These are phyloP conservation scores for Anthopleura xanthogrammica DNA, from an alignment of 92 coral and sea anemone species.

Conservation along the genomic window DNA sequence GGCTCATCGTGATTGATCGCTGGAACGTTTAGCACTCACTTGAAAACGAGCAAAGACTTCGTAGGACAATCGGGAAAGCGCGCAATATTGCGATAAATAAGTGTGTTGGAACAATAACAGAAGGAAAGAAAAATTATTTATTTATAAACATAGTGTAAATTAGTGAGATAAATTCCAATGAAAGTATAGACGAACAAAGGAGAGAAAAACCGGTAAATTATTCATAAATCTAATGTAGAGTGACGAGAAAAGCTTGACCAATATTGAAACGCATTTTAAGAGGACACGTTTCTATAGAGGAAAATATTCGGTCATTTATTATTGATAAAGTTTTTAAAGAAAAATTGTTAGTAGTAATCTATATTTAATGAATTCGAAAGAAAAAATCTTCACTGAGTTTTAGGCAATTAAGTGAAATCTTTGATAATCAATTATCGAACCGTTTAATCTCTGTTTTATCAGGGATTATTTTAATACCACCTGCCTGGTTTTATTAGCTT, in stretches of 20 bases:
- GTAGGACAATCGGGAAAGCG: not conserved
- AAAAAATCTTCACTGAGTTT: too few species aligned
- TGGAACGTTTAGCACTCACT: too few species aligned
- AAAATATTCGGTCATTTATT: too few species aligned
- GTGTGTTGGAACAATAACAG: not conserved
- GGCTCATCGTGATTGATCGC: conserved; percentile 41
- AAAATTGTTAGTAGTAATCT: not conserved
- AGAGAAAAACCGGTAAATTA: not conserved
- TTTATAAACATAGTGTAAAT: not conserved
- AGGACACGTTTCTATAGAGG: not conserved
- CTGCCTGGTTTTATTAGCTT: too few species aligned
- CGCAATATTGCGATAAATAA: not conserved
- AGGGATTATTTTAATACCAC: too few species aligned
- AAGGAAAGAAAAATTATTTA: not conserved
- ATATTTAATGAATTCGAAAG: too few species aligned
- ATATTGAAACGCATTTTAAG: too few species aligned
- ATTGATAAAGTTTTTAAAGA: too few species aligned
- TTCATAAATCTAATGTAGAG: not conserved
- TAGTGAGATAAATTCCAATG: not conserved
- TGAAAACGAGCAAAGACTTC: not conserved
- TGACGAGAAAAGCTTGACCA: not conserved
- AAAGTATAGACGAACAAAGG: not conserved
- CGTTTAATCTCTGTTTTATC: too few species aligned
- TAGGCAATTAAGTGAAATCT: too few species aligned
- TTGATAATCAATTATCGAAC: too few species aligned